Evolutionary conservation across 2,797 vertebrate species (phyloP).

Genomic region (Ambastaia sidthimunki): DNA sequence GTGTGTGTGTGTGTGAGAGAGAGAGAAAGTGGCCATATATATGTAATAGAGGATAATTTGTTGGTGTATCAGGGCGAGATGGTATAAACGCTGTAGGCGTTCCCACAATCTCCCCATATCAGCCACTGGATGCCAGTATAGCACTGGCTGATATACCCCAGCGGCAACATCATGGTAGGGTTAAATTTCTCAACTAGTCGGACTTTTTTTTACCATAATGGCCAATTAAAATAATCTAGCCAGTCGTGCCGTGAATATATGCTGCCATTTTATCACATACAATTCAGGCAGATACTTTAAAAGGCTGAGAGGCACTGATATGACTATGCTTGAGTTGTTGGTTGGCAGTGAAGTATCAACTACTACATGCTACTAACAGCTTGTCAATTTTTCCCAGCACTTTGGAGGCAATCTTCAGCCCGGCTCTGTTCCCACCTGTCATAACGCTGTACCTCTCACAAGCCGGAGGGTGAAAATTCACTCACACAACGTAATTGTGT

Average conservation of each 20-base stretch:
- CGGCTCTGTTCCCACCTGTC: constrained; percentile 31
- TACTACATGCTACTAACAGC: constrained; percentile 19
- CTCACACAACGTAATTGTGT: constrained; percentile 44
- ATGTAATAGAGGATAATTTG: neutral
- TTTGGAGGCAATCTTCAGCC: constrained; percentile 33
- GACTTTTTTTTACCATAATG: neutral
- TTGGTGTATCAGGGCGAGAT: neutral
- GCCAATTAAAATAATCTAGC: neutral
- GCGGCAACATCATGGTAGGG: neutral
- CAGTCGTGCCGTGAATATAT: neutral
- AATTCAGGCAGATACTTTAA: constrained; percentile 5
- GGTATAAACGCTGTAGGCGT: neutral
- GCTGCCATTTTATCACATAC: neutral
- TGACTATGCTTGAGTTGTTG: constrained; percentile 17
- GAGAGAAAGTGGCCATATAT: neutral
- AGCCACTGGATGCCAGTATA: constrained; percentile 56
- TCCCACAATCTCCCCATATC: constrained; percentile 38
- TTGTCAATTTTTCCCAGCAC: constrained; percentile 32
- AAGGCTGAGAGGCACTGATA: constrained; percentile 14
- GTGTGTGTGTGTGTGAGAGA: neutral
- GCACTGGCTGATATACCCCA: constrained; percentile 13
- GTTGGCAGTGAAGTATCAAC: constrained; percentile 18
- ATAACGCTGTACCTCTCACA: constrained; percentile 4
- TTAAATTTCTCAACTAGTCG: constrained; percentile 1
- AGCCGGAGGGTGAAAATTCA: constrained; percentile 44